These are phyloP conservation scores for Threskiornis aethiopicus DNA, from an alignment of 2,797 vertebrate genomes.

Conservation along the genomic window DNA sequence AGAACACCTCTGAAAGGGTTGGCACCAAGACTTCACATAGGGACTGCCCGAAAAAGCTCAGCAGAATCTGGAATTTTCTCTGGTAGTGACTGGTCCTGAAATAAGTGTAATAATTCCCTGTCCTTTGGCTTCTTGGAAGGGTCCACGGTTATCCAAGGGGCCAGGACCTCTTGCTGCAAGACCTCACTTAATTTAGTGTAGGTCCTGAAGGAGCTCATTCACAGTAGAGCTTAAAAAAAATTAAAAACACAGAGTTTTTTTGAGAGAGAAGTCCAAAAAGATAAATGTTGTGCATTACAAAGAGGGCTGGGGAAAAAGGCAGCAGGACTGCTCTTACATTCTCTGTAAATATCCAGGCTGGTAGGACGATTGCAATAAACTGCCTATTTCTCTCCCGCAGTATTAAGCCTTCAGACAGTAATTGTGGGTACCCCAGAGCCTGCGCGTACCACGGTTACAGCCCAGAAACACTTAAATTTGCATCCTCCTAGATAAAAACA, in stretches of 20 bases:
- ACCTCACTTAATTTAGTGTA: not conserved
- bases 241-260: not conserved
- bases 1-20: not conserved
- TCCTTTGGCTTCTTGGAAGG: not conserved
- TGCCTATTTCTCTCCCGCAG: not conserved
- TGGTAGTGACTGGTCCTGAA: not conserved
- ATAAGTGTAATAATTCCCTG: not conserved
- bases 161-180: not conserved
- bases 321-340: not conserved
- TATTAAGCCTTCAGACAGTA: not conserved
- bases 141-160: not conserved
- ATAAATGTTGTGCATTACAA: not conserved
- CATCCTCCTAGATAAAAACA: conserved; percentile 23
- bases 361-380: not conserved
- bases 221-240: not conserved
- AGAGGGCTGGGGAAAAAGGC: not conserved
- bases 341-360: not conserved
- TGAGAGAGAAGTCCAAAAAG: not conserved
- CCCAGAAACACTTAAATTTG: conserved; percentile 20
- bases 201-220: not conserved
- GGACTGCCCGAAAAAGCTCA: not conserved
- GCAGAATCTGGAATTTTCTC: not conserved
- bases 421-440: not conserved
- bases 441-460: not conserved
- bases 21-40: not conserved